A percentile compares a stretch with the other conserved stretches of the same genome.
Conservation (phyloP, 2,797 vertebrate species). For the Hydrophis major region DNA sequence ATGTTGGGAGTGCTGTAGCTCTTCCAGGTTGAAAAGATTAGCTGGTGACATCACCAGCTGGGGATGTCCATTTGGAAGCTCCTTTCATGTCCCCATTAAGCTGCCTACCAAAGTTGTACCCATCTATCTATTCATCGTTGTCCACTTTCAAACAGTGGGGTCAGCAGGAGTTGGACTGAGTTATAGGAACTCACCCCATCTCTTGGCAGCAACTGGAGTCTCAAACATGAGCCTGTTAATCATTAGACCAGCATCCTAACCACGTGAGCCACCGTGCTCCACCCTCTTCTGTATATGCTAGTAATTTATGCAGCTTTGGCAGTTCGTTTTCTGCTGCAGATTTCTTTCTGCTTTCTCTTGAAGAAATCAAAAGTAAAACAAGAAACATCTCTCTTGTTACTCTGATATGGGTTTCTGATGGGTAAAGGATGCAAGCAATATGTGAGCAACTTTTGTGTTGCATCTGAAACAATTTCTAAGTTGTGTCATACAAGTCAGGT, state of each 20-base stretch:
- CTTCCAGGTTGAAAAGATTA: not conserved
- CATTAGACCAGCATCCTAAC: not conserved
- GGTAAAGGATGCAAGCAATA: not conserved
- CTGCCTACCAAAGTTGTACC: not conserved
- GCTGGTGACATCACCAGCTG: not conserved
- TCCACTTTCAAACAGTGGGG: not conserved
- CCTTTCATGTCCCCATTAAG: not conserved
- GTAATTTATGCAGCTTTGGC: not conserved
- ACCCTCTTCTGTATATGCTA: not conserved
- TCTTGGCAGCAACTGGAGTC: not conserved
- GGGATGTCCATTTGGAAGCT: not conserved
- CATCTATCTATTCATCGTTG: not conserved
- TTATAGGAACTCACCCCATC: not conserved
- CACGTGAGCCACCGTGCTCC: fast-evolving
- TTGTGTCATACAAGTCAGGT: not conserved
- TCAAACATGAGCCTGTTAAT: not conserved
- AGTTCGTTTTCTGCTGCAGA: not conserved
- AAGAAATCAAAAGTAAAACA: not conserved
- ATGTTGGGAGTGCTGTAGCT: not conserved
- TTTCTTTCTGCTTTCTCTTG: not conserved
- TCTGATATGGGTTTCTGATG: not conserved
- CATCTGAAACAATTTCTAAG: not conserved
- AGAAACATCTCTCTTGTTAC: not conserved
- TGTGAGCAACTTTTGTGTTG: not conserved
- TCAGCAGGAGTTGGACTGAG: not conserved